Conservation (phyloP, 2,797 vertebrate species). For the Thripadectes ignobilis region DNA sequence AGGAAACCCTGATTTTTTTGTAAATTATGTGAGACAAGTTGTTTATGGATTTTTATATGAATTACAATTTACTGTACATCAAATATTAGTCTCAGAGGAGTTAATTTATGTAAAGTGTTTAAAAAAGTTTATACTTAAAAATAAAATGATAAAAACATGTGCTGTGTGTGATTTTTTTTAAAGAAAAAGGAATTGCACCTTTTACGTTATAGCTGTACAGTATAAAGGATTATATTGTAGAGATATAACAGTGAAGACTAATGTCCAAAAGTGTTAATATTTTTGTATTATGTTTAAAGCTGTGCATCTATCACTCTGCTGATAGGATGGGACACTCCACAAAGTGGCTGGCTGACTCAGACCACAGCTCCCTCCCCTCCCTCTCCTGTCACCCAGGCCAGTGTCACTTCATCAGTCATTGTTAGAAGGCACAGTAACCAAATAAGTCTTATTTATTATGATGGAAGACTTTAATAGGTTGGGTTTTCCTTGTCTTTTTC, state of each 20-base stretch:
- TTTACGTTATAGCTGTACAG: slow-evolving; percentile 85
- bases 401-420: slow-evolving; percentile 62
- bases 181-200: slow-evolving; percentile 80
- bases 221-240: slow-evolving; percentile 85
- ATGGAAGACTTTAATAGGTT: slow-evolving; percentile 54
- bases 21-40: slow-evolving; percentile 99
- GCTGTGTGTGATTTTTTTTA: slow-evolving; percentile 83
- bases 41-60: slow-evolving; percentile 94
- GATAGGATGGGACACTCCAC: slow-evolving; percentile 67
- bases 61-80: slow-evolving; percentile 97
- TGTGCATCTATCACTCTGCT: slow-evolving; percentile 73
- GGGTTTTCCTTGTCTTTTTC: slow-evolving; percentile 62
- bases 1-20: slow-evolving; percentile 95
- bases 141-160: slow-evolving; percentile 95
- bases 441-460: slow-evolving; percentile 59
- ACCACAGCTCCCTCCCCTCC: slow-evolving; percentile 40
- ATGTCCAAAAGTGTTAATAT: slow-evolving; percentile 84
- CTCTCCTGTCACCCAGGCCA: slow-evolving; percentile 55
- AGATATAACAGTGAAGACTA: slow-evolving; percentile 82
- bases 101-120: slow-evolving; percentile 99
- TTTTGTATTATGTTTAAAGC: slow-evolving; percentile 82
- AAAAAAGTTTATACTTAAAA: slow-evolving; percentile 95
- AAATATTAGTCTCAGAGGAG: slow-evolving; percentile 97
- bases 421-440: slow-evolving; percentile 64
- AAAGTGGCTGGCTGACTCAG: slow-evolving; percentile 55